Evolutionary conservation across 2,888 invertebrate genomes (phyloP).

Genomic region (Lasioglossum leucozonium): DNA sequence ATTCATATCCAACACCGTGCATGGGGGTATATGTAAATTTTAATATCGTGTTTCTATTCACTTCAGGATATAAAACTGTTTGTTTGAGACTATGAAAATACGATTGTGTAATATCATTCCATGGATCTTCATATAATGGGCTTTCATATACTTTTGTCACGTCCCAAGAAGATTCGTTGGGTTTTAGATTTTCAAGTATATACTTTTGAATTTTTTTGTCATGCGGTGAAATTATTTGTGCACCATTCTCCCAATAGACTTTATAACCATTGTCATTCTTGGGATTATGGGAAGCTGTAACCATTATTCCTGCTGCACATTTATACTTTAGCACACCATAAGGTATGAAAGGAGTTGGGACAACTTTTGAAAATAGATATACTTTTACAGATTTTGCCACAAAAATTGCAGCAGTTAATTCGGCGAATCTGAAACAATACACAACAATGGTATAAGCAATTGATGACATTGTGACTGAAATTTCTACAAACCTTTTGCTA

Average conservation of each 20-base stretch:
- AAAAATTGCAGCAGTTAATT: slow-evolving; percentile 94
- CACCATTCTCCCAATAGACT: slow-evolving; percentile 97
- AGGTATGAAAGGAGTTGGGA: slow-evolving; percentile 97
- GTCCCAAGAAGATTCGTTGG: slow-evolving; percentile 92
- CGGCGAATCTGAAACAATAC: slow-evolving; percentile 90
- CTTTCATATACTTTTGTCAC: slow-evolving; percentile 86
- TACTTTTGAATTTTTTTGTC: slow-evolving; percentile 93
- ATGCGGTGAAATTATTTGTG: slow-evolving; percentile 97
- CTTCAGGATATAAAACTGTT: slow-evolving; percentile 86
- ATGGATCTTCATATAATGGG: slow-evolving; percentile 89
- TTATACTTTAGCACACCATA: slow-evolving; percentile 91
- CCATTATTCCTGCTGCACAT: slow-evolving; percentile 95
- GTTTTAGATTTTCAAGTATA: slow-evolving; percentile 92
- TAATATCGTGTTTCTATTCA: slow-evolving; percentile 87
- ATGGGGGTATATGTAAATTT: slow-evolving; percentile 96
- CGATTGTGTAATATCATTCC: slow-evolving; percentile 87
- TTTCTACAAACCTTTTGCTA: slow-evolving; percentile 90
- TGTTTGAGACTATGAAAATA: slow-evolving; percentile 89
- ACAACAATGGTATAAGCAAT: neutral
- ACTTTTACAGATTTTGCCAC: slow-evolving; percentile 91
- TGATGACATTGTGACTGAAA: neutral
- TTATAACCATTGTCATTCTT: slow-evolving; percentile 99
- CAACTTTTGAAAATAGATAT: slow-evolving; percentile 91
- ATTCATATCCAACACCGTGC: slow-evolving; percentile 98
- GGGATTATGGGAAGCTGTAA: slow-evolving; percentile 98